A percentile compares a stretch with the other conserved stretches of the same genome.
Evolutionary conservation across 2,888 invertebrate genomes (phyloP).

Genomic region (Acheta domesticus): DNA sequence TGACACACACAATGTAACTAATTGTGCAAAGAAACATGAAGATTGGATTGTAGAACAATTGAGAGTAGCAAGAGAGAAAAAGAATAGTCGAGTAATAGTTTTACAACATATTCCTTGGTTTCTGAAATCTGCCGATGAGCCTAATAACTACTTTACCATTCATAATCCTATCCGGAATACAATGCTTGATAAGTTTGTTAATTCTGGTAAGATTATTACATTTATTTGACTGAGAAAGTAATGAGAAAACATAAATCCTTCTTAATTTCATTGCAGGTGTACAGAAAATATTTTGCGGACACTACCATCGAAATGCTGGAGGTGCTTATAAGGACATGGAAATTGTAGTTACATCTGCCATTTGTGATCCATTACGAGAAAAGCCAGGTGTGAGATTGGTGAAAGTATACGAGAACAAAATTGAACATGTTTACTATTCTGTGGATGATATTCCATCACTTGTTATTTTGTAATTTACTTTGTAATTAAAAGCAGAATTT

Average conservation of each 20-base stretch:
- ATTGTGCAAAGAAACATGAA: slow-evolving; percentile 46
- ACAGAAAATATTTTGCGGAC: slow-evolving; percentile 50
- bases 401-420: slow-evolving; percentile 43
- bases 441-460: slow-evolving; percentile 42
- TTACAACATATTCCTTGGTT: slow-evolving; percentile 54
- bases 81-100: slow-evolving; percentile 42
- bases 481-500: too few relatives aligned
- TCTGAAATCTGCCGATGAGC: slow-evolving; percentile 44
- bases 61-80: not conserved
- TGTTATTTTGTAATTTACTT: not conserved
- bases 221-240: not conserved
- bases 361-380: slow-evolving; percentile 49
- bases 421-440: slow-evolving; percentile 47
- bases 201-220: not conserved
- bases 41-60: slow-evolving; percentile 45
- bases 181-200: not conserved
- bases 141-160: slow-evolving; percentile 47
- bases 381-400: slow-evolving; percentile 49
- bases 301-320: slow-evolving; percentile 51
- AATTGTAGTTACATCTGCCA: slow-evolving; percentile 50
- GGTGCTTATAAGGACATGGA: slow-evolving; percentile 48
- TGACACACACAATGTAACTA: slow-evolving; percentile 49
- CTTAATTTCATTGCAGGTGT: slow-evolving; percentile 45
- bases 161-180: slow-evolving; percentile 28
- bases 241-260: not conserved